These are phyloP conservation scores for Drosophila anceps DNA, from an alignment of 2,888 invertebrate genomes.

Conservation along the genomic window DNA sequence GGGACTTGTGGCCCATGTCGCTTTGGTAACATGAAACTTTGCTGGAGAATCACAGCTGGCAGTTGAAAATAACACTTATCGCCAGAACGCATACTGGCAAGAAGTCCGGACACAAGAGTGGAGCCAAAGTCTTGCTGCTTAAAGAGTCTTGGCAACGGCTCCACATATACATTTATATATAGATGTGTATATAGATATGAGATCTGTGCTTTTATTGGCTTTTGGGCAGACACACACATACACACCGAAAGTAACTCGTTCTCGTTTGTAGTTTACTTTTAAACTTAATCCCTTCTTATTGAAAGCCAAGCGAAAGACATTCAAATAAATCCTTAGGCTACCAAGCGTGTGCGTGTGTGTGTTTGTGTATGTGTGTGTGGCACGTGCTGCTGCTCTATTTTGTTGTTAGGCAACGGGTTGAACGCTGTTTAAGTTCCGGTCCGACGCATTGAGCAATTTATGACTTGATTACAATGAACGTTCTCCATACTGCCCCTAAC, in stretches of 20 bases:
- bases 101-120: constrained; percentile 2
- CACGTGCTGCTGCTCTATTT: constrained; percentile 68
- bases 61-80: constrained; percentile 78
- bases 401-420: constrained; percentile 59
- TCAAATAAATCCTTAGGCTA: constrained; percentile 49
- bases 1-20: constrained; percentile 31
- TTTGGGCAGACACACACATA: constrained; percentile 31
- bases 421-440: constrained; percentile 57
- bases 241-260: constrained; percentile 15
- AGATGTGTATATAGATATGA: constrained; percentile 56
- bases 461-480: constrained; percentile 75
- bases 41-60: constrained; percentile 75
- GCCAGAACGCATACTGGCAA: constrained; percentile 45
- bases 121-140: not conserved
- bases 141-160: constrained; percentile 19
- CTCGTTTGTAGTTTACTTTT: constrained; percentile 77
- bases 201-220: constrained; percentile 74
- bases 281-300: constrained; percentile 80
- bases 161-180: constrained; percentile 6
- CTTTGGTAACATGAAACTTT: constrained; percentile 76
- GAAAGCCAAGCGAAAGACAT: constrained; percentile 57
- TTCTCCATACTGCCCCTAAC: not conserved
- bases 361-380: constrained; percentile 25
- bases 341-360: constrained; percentile 20
- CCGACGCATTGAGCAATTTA: constrained; percentile 71